phyloP scores from a whole-genome alignment of 2,888 invertebrate species.

The Scaptomyza polygonia region DNA sequence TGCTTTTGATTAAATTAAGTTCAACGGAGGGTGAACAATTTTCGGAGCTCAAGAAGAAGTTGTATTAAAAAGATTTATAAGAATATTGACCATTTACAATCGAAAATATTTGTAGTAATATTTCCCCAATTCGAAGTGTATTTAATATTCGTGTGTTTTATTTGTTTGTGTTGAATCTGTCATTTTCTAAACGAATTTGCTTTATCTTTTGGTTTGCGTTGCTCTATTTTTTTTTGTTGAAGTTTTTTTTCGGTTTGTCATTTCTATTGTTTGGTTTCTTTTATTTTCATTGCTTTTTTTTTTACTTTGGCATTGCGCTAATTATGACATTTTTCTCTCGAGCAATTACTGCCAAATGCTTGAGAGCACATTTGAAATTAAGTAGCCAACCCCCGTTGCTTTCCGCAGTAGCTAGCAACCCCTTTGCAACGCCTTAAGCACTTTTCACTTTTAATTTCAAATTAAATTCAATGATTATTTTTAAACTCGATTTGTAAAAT shows the following conservation, averaged over 20 bases:
- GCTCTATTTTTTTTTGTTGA: neutral
- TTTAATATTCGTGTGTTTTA: neutral
- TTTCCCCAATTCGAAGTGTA: neutral
- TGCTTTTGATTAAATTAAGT: neutral
- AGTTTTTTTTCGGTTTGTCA: neutral
- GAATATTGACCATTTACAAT: too few species aligned
- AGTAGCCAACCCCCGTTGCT: slow-evolving; percentile 48
- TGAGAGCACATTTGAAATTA: slow-evolving; percentile 64
- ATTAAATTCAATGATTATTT: slow-evolving; percentile 70
- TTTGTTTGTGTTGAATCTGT: slow-evolving; percentile 1
- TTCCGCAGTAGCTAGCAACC: neutral
- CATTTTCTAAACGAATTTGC: neutral
- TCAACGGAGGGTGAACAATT: too few species aligned
- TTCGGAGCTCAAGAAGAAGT: too few species aligned
- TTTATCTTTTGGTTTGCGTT: slow-evolving; percentile 13
- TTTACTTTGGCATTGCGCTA: slow-evolving; percentile 55
- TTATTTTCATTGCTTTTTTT: neutral
- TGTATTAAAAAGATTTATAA: too few species aligned
- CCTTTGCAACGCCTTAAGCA: neutral
- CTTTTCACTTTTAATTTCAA: slow-evolving; percentile 46
- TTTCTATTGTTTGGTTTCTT: slow-evolving; percentile 18
- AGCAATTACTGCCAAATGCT: slow-evolving; percentile 79
- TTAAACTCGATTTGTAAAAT: slow-evolving; percentile 64
- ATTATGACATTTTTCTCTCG: slow-evolving; percentile 66
- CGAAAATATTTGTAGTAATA: neutral